Base-by-base conservation (phyloP, 2,113 vertebrate species). In the Thymallus thymallus region DNA sequence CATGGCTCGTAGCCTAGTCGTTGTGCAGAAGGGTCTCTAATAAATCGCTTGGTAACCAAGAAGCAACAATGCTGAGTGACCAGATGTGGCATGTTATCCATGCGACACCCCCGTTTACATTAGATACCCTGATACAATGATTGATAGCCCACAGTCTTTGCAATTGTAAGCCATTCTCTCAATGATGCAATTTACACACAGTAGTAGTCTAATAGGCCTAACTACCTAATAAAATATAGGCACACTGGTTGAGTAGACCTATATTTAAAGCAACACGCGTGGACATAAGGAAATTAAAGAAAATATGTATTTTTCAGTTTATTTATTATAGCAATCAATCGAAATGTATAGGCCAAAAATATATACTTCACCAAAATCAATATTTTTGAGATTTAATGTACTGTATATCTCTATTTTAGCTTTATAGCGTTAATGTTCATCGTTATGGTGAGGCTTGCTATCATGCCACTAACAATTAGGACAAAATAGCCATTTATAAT, bases 71-170 rank as follows among this genome's bases (percentile, higher is more conserved):
- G 84, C 77, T 86, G 76, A 89, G 79, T 85, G 91, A 94, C 91
- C 97, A 98, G 96, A 96, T 98, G 96, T 95, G 95, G 94, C 94
- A 95, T 94, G 95, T 92, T 95, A 91, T 94, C 94, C 91, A 91
- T 92, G 92, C 90, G 91, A 88, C 91, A 90, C 90, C 78, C 87
- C 89, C 93, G 95, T 98, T 97, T 97, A 96, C 96, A 94, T 93
- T 96, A 96, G 97, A 99, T 98, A 96, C 80, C 91, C 89, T 74
- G 93, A 92, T 93, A 86, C 91, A 89, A 91, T 93, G 93, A 92
- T 89, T 90, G 95, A 96, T 93, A 94, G 93, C 89, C 74, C 92
- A 79, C 63, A 94, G 91, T 93, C 35, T 85, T 87, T 86, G 88
- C 81, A 74, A 77, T 66, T 66, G 16, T 20, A 32, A 9, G 64